Base-by-base conservation (phyloP, 2,113 vertebrate genomes). In the Geococcyx californianus region DNA sequence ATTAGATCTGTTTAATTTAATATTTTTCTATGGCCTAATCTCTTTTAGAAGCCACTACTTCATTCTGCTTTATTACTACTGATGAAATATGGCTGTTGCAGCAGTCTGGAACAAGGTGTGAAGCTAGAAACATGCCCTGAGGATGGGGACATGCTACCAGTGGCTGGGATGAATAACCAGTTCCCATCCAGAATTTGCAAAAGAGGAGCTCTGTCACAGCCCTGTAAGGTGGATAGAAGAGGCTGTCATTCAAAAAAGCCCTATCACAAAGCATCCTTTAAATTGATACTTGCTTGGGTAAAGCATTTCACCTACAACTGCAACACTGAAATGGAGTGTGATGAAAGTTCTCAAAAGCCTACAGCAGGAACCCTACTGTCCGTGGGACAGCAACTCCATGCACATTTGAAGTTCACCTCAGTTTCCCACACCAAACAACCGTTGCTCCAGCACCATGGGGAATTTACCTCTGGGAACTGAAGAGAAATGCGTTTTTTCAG, bases 71-170 rank as follows among this genome's bases (percentile, higher is more conserved):
- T 82, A 69, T 89, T 90, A 47, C 55, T 92, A 1, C 51, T 90
- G 69, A 75, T 94, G 76, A 92, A 92, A 93, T 88, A 95, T 34
- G 29, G 68, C 88, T 59, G 70, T 75, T 81, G 54, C 31, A 56
- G 68, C 49, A 73, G 63, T 24, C 67, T 83, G 51, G 16, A 74
- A 59, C 2, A 42, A 70, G 55, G 40, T 20, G 5, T 28, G 19
- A 87, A 51, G 47, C 29, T 58, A 75, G 68, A 20, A 49, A 38
- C 1, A 3, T 6, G 25, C 25, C 63, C 86, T 40, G 63, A 87
- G 18, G 25, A 75, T 1, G 1, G 4, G 49, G 79, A 56, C 42
- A 26, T 15, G 38, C 6, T 4, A 16, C 10, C 44, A 67, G 36
- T 60, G 58, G 60, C 74, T 69, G 42, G 84, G 94, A 91, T 58